Evolutionary conservation across 2,888 invertebrate genomes (phyloP).

Genomic region (Eledona agricola): DNA sequence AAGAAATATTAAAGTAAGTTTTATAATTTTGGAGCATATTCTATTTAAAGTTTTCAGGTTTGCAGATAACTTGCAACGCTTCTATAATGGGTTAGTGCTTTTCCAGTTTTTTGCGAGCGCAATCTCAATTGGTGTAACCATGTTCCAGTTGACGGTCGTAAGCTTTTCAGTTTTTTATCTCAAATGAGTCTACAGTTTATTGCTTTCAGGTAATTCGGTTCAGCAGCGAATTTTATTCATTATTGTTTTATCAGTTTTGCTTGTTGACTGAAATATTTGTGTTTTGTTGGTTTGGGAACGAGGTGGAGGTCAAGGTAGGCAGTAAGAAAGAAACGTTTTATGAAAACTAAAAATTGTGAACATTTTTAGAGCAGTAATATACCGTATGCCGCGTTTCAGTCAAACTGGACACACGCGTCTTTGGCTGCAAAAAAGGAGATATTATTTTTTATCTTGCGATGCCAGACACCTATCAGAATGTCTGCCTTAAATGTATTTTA

Average conservation of each 20-base stretch:
- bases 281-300: constrained; percentile 18
- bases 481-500: constrained; percentile 5
- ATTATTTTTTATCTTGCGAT: not conserved
- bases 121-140: constrained; percentile 3
- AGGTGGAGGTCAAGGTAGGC: constrained; percentile 1
- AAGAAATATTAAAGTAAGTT: constrained; percentile 6
- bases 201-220: not conserved
- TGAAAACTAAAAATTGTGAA: no score
- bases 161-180: constrained; percentile 1
- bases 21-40: not conserved
- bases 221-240: constrained; percentile 2
- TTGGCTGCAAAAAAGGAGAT: no score
- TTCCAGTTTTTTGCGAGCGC: constrained; percentile 8
- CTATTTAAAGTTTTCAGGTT: constrained; percentile 6
- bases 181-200: not conserved
- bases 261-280: constrained; percentile 1
- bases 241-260: not conserved
- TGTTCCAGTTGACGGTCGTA: constrained; percentile 12
- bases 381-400: not conserved
- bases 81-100: constrained; percentile 5
- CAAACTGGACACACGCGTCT: not conserved
- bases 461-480: not conserved
- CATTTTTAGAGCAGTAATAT: constrained; percentile 5
- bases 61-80: constrained; percentile 1
- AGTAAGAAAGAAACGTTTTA: not conserved